Conservation (phyloP, 2,113 vertebrate genomes). For the Chloropsis cyanopogon region DNA sequence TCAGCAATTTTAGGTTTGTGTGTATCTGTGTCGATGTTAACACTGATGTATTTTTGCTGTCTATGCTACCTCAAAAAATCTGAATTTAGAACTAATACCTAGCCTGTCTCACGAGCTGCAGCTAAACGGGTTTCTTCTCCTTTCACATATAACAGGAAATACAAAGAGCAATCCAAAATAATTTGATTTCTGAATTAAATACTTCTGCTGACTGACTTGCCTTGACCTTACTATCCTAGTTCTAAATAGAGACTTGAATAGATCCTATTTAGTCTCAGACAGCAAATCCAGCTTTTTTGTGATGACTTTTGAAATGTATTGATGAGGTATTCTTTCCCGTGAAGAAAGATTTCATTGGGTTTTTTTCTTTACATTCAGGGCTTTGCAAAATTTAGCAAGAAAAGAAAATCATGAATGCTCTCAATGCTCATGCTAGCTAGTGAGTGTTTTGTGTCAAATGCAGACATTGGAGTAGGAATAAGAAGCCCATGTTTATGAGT, state of each 20-base stretch:
- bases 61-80: not conserved
- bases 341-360: not conserved
- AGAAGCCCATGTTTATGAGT: not conserved
- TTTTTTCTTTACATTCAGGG: not conserved
- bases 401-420: not conserved
- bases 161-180: not conserved
- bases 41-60: not conserved
- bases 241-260: conserved; percentile 4
- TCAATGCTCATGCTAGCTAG: not conserved
- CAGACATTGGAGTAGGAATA: not conserved
- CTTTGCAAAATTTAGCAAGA: not conserved
- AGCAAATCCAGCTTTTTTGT: not conserved
- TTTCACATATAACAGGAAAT: not conserved
- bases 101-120: not conserved
- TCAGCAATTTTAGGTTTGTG: conserved; percentile 4
- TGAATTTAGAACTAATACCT: not conserved
- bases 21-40: not conserved
- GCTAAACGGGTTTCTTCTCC: not conserved
- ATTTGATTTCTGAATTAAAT: conserved; percentile 3
- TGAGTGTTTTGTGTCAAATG: not conserved
- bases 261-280: not conserved
- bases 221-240: not conserved
- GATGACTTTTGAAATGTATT: not conserved
- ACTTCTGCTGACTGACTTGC: not conserved
- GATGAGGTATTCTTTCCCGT: not conserved